These are phyloP conservation scores for Porites divaricata DNA, from an alignment of 92 coral and sea anemone species.

Conservation along the genomic window DNA sequence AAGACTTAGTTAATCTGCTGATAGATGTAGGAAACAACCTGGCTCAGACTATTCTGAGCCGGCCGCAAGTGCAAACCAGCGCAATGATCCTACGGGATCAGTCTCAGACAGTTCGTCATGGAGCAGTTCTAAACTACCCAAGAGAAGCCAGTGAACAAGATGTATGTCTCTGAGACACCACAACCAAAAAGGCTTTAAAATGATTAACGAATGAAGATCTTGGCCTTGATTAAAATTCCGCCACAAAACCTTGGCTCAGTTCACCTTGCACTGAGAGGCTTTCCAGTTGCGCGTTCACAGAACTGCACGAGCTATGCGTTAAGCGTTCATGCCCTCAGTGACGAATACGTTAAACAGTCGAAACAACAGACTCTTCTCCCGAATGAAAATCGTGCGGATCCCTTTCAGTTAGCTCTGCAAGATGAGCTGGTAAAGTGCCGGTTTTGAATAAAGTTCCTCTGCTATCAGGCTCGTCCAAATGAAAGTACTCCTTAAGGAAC, in stretches of 20 bases:
- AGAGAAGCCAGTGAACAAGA: background rate
- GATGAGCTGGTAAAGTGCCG: background rate
- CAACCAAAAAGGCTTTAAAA: background rate
- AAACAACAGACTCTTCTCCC: background rate
- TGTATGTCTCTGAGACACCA: background rate
- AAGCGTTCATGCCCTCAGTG: constrained; percentile 24
- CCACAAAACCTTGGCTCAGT: constrained; percentile 6
- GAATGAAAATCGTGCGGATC: background rate
- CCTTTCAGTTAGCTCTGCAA: constrained; percentile 25
- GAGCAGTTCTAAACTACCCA: background rate
- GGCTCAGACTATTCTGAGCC: background rate
- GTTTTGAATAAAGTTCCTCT: constrained; percentile 17
- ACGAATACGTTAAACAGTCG: background rate
- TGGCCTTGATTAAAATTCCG: background rate
- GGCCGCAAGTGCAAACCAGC: background rate
- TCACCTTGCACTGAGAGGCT: background rate
- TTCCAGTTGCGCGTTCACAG: constrained; percentile 16
- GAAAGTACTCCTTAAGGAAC: constrained; percentile 27
- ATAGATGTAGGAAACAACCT: background rate
- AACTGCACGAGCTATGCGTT: background rate
- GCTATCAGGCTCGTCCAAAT: constrained; percentile 8
- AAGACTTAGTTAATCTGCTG: background rate
- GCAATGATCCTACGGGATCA: background rate
- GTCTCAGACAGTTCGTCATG: too few relatives aligned
- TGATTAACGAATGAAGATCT: background rate